Evolutionary conservation across 2,113 vertebrate genomes (phyloP).

Genomic region (Alethe castanea): DNA sequence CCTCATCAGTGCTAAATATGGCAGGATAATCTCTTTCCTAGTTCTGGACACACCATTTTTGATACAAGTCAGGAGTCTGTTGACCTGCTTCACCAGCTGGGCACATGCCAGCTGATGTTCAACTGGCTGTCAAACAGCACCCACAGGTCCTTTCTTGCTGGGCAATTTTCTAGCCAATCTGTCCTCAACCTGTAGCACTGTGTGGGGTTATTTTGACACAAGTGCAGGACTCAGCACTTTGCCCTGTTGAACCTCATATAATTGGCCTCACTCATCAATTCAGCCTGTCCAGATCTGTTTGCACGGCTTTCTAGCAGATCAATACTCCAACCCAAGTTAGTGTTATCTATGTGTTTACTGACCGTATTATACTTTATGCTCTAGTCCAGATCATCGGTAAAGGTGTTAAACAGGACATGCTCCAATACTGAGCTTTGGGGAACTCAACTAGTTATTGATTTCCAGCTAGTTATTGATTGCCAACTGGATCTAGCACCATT

Average conservation of each 20-base stretch:
- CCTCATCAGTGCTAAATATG: not conserved
- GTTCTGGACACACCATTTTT: not conserved
- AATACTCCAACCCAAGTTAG: too few relatives aligned
- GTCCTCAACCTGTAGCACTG: accelerated
- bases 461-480: not conserved
- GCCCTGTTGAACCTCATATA: not conserved
- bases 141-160: not conserved
- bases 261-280: not conserved
- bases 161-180: not conserved
- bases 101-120: not conserved
- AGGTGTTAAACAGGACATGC: not conserved
- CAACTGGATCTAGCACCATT: too few relatives aligned
- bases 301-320: not conserved
- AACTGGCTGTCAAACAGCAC: not conserved
- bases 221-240: not conserved
- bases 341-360: too few relatives aligned
- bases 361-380: not conserved
- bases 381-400: accelerated
- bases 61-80: not conserved
- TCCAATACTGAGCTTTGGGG: not conserved
- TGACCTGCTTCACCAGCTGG: not conserved
- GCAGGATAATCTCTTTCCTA: not conserved
- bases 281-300: not conserved
- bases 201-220: not conserved
- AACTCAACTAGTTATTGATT: not conserved